phyloP scores from a whole-genome alignment of 2,797 vertebrate genomes.

The Coendou prehensilis region DNA sequence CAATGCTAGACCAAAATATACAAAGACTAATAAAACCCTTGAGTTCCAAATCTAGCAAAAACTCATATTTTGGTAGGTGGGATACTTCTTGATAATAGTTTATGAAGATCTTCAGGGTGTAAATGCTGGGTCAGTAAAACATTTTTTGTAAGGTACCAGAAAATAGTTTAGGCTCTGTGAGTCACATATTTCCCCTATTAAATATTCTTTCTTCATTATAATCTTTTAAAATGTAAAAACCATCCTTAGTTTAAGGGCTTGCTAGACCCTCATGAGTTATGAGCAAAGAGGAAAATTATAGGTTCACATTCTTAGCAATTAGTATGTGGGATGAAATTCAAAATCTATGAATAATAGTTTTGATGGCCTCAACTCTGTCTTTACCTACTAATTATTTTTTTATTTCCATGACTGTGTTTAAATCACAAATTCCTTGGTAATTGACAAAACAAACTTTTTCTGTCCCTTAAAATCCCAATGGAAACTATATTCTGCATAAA shows the following conservation, averaged over 20 bases:
- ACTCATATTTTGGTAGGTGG: background rate
- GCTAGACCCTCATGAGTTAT: background rate
- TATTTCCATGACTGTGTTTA: slow-evolving; percentile 11
- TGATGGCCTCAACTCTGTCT: background rate
- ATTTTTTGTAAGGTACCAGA: slow-evolving; percentile 3
- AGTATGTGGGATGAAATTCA: slow-evolving; percentile 42
- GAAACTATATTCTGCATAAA: slow-evolving; percentile 36
- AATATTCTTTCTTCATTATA: background rate
- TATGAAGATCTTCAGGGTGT: background rate
- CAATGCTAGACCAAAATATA: background rate
- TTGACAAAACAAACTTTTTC: slow-evolving; percentile 27
- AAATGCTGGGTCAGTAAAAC: background rate
- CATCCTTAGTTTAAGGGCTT: slow-evolving; percentile 36
- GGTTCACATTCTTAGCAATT: slow-evolving; percentile 22
- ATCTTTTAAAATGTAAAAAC: slow-evolving; percentile 63
- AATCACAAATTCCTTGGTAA: background rate
- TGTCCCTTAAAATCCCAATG: background rate
- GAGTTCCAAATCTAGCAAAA: background rate
- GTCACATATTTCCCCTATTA: background rate
- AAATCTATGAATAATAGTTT: slow-evolving; percentile 52
- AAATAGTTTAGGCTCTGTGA: slow-evolving; percentile 29
- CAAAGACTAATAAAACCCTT: slow-evolving; percentile 17
- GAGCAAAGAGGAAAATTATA: slow-evolving; percentile 53
- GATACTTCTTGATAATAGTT: background rate
- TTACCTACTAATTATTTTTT: slow-evolving; percentile 47